A percentile compares a stretch with the other conserved stretches of the same genome.
Evolutionary conservation across 1,140 invertebrate species (phyloP).

Genomic region (Drosophila auraria): DNA sequence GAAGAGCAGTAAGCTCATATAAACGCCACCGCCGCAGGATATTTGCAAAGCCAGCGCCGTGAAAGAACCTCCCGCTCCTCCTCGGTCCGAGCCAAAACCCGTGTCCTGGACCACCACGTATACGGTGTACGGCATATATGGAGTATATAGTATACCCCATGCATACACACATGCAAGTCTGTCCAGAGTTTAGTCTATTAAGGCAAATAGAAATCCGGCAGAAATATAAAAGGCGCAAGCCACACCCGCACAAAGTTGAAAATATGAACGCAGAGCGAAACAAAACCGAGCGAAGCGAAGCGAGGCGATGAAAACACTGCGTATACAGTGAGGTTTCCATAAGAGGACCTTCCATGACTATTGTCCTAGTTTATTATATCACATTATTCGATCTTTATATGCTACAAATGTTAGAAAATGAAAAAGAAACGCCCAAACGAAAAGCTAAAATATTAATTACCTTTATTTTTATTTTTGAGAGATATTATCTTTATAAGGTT

Average conservation of each 20-base stretch:
- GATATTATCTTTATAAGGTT: background rate
- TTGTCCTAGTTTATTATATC: background rate
- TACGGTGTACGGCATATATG: background rate
- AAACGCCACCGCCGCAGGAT: constrained; percentile 71
- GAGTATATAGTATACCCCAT: background rate
- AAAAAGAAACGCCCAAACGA: too few relatives aligned
- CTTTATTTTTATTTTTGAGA: background rate
- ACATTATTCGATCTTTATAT: background rate
- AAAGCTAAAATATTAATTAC: background rate
- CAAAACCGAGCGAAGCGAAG: constrained; percentile 45
- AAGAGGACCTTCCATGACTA: background rate
- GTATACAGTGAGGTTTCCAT: constrained; percentile 4
- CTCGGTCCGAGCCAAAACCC: constrained; percentile 11
- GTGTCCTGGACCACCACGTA: constrained; percentile 20
- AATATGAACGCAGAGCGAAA: constrained; percentile 59
- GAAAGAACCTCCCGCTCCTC: constrained; percentile 26
- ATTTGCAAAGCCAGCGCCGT: constrained; percentile 67
- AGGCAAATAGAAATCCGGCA: constrained; percentile 70
- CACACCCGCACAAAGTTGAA: constrained; percentile 40
- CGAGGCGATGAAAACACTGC: constrained; percentile 44
- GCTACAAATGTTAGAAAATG: too few relatives aligned
- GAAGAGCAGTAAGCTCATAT: constrained; percentile 68
- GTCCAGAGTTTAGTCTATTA: constrained; percentile 67
- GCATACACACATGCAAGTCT: constrained; percentile 21
- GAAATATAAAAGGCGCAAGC: constrained; percentile 10